Conservation (phyloP, 2,113 vertebrate genomes). For the Sceloporus undulatus region DNA sequence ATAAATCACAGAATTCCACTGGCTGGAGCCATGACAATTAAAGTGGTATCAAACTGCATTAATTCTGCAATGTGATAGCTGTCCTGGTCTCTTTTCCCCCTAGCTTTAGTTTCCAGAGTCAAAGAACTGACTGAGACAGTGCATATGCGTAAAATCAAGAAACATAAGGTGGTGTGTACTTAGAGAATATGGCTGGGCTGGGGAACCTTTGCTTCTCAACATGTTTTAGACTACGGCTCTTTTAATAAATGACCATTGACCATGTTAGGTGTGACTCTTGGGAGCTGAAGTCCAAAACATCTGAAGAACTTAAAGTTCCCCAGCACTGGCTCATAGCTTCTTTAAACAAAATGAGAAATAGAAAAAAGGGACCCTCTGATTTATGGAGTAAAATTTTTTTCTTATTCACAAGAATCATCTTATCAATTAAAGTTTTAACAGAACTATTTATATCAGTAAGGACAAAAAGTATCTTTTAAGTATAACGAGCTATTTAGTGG, state of each 20-base stretch:
- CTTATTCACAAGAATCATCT: conserved; percentile 48
- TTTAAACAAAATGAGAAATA: conserved; percentile 39
- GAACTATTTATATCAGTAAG: conserved; percentile 8
- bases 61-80: no score
- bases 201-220: background rate
- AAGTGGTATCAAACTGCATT: no score
- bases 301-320: background rate
- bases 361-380: conserved; percentile 34
- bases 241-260: background rate
- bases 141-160: background rate
- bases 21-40: no score
- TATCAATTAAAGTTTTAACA: conserved; percentile 45
- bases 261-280: background rate
- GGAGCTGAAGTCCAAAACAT: background rate
- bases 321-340: conserved; percentile 7
- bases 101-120: background rate
- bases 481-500: background rate
- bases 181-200: background rate
- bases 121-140: background rate
- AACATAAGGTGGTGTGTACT: background rate
- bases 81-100: background rate
- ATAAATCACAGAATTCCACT: no score
- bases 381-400: conserved; percentile 36
- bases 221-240: background rate
- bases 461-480: conserved; percentile 22